Conservation (phyloP, 2,797 vertebrate genomes). For the Hoplostethus mediterraneus region DNA sequence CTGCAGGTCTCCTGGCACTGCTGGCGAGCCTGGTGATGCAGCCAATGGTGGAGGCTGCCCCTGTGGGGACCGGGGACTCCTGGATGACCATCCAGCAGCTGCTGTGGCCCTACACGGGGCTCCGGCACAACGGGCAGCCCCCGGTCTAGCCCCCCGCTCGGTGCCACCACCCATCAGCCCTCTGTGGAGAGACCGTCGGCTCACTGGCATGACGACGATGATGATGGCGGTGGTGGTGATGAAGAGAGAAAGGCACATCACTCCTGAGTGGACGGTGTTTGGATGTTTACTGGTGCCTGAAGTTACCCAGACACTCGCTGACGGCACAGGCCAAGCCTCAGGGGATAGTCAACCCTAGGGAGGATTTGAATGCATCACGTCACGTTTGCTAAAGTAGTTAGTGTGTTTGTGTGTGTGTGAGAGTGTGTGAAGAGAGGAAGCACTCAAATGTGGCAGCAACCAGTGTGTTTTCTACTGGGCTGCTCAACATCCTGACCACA, state of each 20-base stretch:
- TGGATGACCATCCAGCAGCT: conserved; percentile 94
- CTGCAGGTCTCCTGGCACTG: conserved; percentile 86
- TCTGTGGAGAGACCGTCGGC: conserved; percentile 32
- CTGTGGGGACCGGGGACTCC: conserved; percentile 88
- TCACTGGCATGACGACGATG: background rate
- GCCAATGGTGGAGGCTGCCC: conserved; percentile 89
- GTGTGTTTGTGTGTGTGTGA: conserved; percentile 41
- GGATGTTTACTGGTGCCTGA: conserved; percentile 65
- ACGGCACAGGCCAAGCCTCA: conserved; percentile 40
- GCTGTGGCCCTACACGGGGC: conserved; percentile 91
- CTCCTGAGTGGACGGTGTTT: conserved; percentile 31
- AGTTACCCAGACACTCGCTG: conserved; percentile 44
- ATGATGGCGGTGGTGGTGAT: background rate
- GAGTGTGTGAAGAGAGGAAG: conserved; percentile 35
- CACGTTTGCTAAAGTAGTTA: conserved; percentile 68
- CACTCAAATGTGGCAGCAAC: conserved; percentile 16
- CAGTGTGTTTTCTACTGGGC: background rate
- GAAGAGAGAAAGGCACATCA: conserved; percentile 10
- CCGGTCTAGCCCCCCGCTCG: conserved; percentile 82
- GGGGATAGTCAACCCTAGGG: conserved; percentile 50
- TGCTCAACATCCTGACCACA: conserved; percentile 11
- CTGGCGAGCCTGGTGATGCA: conserved; percentile 90
- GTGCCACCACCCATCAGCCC: conserved; percentile 17
- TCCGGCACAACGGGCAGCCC: conserved; percentile 90
- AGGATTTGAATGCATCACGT: conserved; percentile 64